phyloP scores from a whole-genome alignment of 2,797 vertebrate species.

The Anniella stebbinsi region DNA sequence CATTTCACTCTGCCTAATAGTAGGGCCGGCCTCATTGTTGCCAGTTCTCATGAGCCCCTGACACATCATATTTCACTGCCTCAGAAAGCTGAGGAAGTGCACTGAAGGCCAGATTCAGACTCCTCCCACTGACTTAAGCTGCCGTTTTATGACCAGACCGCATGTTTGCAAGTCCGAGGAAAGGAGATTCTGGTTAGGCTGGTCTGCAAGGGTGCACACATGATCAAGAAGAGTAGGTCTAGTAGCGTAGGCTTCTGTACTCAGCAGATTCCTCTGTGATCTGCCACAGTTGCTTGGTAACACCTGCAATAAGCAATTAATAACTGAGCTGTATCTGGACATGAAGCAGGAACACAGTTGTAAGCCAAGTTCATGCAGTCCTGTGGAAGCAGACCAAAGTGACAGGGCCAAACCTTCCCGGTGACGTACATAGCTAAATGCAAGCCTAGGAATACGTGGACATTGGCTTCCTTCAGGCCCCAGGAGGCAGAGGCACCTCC shows the following conservation, averaged over 20 bases:
- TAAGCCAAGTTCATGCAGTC: neutral
- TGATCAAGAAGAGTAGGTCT: neutral
- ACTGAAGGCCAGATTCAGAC: neutral
- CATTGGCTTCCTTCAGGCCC: too few relatives aligned
- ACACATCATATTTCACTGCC: too few relatives aligned
- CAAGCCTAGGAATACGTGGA: neutral
- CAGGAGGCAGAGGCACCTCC: neutral
- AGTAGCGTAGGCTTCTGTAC: neutral
- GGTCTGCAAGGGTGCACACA: constrained; percentile 24
- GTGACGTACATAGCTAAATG: neutral
- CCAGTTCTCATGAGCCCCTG: neutral
- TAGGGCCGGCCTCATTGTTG: too few relatives aligned
- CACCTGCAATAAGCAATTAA: neutral
- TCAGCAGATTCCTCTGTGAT: neutral
- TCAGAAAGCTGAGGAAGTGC: neutral
- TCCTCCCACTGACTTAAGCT: constrained; percentile 22
- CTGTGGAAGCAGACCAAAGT: neutral
- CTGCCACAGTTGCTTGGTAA: constrained; percentile 17
- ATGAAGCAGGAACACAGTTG: constrained; percentile 22
- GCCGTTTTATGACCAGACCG: constrained; percentile 12
- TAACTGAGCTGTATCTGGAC: neutral
- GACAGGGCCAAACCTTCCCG: neutral
- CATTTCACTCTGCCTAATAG: too few relatives aligned
- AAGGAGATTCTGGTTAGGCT: constrained; percentile 29
- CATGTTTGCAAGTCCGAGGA: constrained; percentile 4